These are phyloP conservation scores for Ophraella communa DNA, from an alignment of 2,888 invertebrate genomes.

Conservation along the genomic window DNA sequence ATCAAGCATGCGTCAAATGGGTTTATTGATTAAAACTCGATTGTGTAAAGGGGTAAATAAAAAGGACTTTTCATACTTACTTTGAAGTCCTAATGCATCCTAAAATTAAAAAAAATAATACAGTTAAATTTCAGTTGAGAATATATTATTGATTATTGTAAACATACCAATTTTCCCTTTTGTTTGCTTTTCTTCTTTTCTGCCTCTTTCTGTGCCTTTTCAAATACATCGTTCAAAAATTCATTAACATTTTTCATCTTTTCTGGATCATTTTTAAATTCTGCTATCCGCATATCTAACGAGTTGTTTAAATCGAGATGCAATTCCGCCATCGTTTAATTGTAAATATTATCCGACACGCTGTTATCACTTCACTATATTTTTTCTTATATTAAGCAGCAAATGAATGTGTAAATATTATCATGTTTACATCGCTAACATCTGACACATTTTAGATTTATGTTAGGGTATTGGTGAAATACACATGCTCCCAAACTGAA, in stretches of 20 bases:
- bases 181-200: constrained; percentile 47
- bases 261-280: constrained; percentile 58
- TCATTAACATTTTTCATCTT: constrained; percentile 57
- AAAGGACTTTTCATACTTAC: constrained; percentile 48
- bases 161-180: constrained; percentile 54
- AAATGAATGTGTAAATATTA: neutral
- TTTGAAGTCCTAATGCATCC: constrained; percentile 53
- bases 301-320: constrained; percentile 52
- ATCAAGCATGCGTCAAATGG: constrained; percentile 12
- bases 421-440: constrained; percentile 12
- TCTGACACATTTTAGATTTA: constrained; percentile 14
- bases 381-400: neutral
- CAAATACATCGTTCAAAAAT: constrained; percentile 56
- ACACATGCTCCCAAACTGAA: constrained; percentile 9
- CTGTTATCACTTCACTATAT: neutral
- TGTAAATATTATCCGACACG: neutral
- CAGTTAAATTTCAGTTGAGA: too few relatives aligned
- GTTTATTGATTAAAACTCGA: constrained; percentile 9
- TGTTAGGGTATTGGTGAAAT: neutral
- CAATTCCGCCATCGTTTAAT: constrained; percentile 51
- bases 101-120: constrained; percentile 40
- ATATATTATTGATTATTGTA: neutral
- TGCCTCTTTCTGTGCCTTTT: constrained; percentile 56
- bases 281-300: constrained; percentile 53
- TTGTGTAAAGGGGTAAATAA: neutral